phyloP scores from a whole-genome alignment of 1,140 invertebrate genomes.

The Heliothis subflexa region DNA sequence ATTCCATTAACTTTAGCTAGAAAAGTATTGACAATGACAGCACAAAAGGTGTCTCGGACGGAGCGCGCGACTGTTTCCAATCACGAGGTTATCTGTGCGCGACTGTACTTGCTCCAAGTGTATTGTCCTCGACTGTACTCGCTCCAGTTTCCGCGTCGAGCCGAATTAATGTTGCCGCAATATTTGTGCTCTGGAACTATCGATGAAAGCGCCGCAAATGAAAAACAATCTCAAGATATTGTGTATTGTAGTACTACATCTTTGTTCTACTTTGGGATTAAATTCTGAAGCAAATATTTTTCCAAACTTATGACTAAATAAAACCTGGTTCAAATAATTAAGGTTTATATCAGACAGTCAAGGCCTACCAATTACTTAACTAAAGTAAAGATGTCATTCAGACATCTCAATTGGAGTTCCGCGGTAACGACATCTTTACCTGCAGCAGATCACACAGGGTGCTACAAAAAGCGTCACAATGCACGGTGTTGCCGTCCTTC shows the following conservation, averaged over 20 bases:
- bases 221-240: background rate
- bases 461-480: conserved; percentile 5
- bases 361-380: background rate
- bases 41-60: background rate
- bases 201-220: background rate
- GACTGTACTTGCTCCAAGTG: background rate
- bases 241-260: too few relatives aligned
- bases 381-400: background rate
- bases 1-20: background rate
- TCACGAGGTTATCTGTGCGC: background rate
- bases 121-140: background rate
- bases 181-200: background rate
- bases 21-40: background rate
- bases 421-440: background rate
- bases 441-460: background rate
- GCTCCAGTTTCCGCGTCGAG: conserved; percentile 1
- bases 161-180: conserved; percentile 11
- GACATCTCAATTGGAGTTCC: too few relatives aligned
- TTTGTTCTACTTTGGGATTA: too few relatives aligned
- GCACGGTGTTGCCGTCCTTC: conserved; percentile 4
- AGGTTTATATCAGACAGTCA: too few relatives aligned
- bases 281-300: too few relatives aligned
- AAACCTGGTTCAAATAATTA: too few relatives aligned
- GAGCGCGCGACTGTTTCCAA: background rate
- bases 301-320: too few relatives aligned